Evolutionary conservation across 2,888 invertebrate genomes (phyloP).

Genomic region (Athripsodes cinereus): DNA sequence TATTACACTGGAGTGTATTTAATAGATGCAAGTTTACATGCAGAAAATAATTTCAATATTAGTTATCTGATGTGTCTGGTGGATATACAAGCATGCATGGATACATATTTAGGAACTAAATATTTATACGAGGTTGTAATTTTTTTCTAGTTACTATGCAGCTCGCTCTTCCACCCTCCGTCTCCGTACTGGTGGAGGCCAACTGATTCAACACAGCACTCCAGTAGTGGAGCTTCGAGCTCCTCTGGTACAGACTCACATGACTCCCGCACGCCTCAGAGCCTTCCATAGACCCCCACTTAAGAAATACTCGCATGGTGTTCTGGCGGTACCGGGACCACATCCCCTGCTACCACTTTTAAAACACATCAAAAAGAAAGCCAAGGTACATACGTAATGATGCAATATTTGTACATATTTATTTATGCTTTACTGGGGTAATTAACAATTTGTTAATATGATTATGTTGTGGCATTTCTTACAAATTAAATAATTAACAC

Average conservation of each 20-base stretch:
- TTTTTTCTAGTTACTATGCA: constrained; percentile 72
- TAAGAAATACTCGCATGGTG: constrained; percentile 80
- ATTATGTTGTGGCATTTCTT: too few species aligned
- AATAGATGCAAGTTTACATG: too few species aligned
- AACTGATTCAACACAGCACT: constrained; percentile 94
- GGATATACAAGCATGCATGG: too few species aligned
- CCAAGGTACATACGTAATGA: constrained; percentile 53
- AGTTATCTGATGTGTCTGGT: too few species aligned
- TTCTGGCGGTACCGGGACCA: constrained; percentile 63
- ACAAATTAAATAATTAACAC: too few species aligned
- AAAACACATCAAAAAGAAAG: constrained; percentile 89
- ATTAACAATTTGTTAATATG: too few species aligned
- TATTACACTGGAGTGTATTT: too few species aligned
- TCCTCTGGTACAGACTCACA: constrained; percentile 93
- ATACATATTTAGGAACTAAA: too few species aligned
- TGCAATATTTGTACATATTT: too few species aligned
- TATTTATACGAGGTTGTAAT: too few species aligned
- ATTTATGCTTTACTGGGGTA: too few species aligned
- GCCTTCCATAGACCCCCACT: constrained; percentile 92
- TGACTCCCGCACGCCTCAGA: constrained; percentile 69
- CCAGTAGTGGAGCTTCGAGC: constrained; percentile 92
- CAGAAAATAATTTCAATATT: too few species aligned
- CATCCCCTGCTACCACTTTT: constrained; percentile 80
- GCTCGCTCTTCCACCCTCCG: constrained; percentile 79
- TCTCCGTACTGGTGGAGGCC: constrained; percentile 83